Base-by-base conservation (phyloP, 2,888 invertebrate genomes). In the Leptinotarsa tumamoca region DNA sequence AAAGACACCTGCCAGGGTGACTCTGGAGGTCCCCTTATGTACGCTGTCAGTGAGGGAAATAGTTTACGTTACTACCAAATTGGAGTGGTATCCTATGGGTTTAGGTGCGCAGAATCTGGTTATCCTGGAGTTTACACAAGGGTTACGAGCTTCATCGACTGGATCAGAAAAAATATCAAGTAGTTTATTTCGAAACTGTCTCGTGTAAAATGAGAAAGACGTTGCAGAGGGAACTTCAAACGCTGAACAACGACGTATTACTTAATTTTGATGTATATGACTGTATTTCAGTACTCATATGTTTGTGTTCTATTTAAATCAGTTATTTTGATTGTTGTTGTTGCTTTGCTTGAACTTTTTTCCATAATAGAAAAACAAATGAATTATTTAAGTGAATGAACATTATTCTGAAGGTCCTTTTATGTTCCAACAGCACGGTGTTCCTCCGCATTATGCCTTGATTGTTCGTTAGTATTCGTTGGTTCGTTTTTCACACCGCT, bases 11-110 rank as follows among this genome's bases (percentile, higher is more conserved):
- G 95, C 82, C 92, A 93, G 89, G 95, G 95, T 1, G 96, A 96
- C 88, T 95, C 95, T 68, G 96, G 96, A 0, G 96, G 96, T 4
- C 95, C 96, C 0, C 88, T 96, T n/a, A 94, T 95, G 93, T 90
- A 80, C 63, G 83, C 81, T 4, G 51, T 61, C 13, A 50, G 49
- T 2, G 73, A 78, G 54, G 68, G 68, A 1, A 58, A 83, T 81
- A 43, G 90, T 87, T 13, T 82, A 33, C 76, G 73, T 15, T 87
- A 84, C 89, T 92, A 92, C 84, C 91, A 93, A 82, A 92, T 93
- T 68, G 94, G 94, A 2, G 89, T 94, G 1, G 93, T 93, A 2
- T 92, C 93, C 0, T 94, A 92, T 84, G 94, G 93, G 4, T 91
- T 90, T 80, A 90, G 90, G 61, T 93, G 93, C 85, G 93, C 92